Conservation (phyloP, 1,140 invertebrate genomes). For the Sycobia sp. region DNA sequence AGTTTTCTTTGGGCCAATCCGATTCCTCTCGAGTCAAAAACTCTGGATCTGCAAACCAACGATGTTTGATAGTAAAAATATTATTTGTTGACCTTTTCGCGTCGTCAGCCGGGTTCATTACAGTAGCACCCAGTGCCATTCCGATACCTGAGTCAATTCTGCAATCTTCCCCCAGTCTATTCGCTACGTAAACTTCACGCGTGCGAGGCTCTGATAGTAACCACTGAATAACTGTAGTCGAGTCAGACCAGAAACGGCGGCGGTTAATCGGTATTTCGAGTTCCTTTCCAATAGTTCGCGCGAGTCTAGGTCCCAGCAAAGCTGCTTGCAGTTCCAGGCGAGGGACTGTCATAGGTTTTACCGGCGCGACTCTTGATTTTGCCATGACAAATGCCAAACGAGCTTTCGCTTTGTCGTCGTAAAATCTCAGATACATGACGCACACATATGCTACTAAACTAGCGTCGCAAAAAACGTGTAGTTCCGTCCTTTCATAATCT, state of each 20-base stretch:
- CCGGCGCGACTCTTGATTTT: slow-evolving; percentile 45
- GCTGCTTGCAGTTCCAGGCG: slow-evolving; percentile 50
- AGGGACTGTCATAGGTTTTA: no score
- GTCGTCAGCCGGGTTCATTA: no score
- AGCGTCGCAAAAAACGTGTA: no score
- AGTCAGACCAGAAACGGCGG: no score
- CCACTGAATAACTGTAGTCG: slow-evolving; percentile 43
- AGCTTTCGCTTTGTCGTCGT: background rate
- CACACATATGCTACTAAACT: no score
- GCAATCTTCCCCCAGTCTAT: background rate
- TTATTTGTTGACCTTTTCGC: background rate
- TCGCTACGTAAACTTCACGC: slow-evolving; percentile 30
- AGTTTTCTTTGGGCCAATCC: background rate
- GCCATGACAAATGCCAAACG: slow-evolving; percentile 1
- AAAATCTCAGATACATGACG: background rate
- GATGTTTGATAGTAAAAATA: fast-evolving
- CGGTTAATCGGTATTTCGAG: background rate
- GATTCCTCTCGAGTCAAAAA: background rate
- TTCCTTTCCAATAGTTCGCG: background rate
- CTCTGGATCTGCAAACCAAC: no score
- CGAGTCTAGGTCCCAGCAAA: no score
- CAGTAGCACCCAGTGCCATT: slow-evolving; percentile 5
- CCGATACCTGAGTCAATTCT: background rate
- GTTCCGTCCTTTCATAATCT: no score
- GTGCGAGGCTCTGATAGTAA: slow-evolving; percentile 33